Evolutionary conservation across 2,888 invertebrate species (phyloP), one percentile per base, ranked within the genome.

Genomic region (Pandemis corylana): DNA sequence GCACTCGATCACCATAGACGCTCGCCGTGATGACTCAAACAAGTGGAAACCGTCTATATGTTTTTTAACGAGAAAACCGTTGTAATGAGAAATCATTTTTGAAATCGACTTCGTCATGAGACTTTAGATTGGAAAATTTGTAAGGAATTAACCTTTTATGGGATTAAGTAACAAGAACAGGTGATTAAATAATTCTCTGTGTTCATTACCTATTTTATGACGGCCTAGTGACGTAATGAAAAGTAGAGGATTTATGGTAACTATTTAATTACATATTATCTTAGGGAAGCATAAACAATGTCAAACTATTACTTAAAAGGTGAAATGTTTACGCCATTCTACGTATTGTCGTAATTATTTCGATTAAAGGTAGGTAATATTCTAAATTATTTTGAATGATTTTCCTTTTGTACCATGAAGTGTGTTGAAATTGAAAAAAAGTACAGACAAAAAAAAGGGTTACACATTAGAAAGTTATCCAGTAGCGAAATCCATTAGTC

Each of bases 1-100:
- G 68, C 73, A 46, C 68, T 73, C 41, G 6, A 49, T 20, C 46
- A 20, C 62, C 56, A 64, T 53, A 36, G 28, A 36, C 44, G 53
- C 20, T 68, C 42, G 53, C 73, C 53, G 51, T 63, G 53, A 59
- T 73, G 73, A 73, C 73, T 73, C 73, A 72, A 68, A 68, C 67
- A 66, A 62, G 67, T 72, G 72, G 72, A 36, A 36, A 36, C 61
- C 66, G 66, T 72, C 72, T 63, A 6, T 68, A 42, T 53, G 28
- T 10, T 44, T 62, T 68, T 71, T 63, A 72, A 62, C 53, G n/a
- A 68, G 72, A 72, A 72, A 72, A 72, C 28, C 28, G 2, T 44
- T 68, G 46, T 51, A 42, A 44, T 61, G 66, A n/a, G 51, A 13
- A 51, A 56, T 13, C 28, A 10, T 63, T 68, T 68, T 46, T 68